These are phyloP conservation scores for Mesorhabditis spiculigera DNA, from an alignment of 2,888 invertebrate species.

Conservation along the genomic window DNA sequence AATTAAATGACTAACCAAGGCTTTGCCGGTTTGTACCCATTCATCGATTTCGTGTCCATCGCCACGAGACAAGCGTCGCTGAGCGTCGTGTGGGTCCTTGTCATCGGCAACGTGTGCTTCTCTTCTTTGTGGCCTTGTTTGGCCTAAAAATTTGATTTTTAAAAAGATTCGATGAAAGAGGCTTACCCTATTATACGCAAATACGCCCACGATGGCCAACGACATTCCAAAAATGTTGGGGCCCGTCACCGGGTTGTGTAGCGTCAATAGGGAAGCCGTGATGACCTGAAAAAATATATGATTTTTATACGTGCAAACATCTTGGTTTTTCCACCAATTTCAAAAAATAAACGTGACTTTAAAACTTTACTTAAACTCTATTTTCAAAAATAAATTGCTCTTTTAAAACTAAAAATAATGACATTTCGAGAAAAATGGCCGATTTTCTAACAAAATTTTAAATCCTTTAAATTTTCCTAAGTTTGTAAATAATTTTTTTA, in stretches of 20 bases:
- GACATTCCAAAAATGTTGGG: constrained; percentile 76
- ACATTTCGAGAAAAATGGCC: too few species aligned
- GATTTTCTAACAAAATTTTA: too few species aligned
- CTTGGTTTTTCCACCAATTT: not conserved
- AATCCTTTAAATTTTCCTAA: too few species aligned
- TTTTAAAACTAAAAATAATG: too few species aligned
- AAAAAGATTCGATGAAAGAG: not conserved
- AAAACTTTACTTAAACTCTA: too few species aligned
- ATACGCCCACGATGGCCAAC: constrained; percentile 81
- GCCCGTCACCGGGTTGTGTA: constrained; percentile 88
- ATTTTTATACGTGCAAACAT: not conserved
- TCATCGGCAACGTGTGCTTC: constrained; percentile 16
- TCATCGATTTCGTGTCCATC: constrained; percentile 16
- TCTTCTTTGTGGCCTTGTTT: constrained; percentile 21
- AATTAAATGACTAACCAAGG: too few species aligned
- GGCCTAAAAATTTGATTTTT: constrained; percentile 15
- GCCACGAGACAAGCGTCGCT: constrained; percentile 21
- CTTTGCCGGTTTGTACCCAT: not conserved
- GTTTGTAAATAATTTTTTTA: too few species aligned
- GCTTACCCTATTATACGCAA: constrained; percentile 80
- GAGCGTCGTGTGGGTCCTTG: constrained; percentile 19
- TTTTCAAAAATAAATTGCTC: too few species aligned
- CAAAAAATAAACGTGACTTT: too few species aligned
- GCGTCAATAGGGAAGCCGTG: constrained; percentile 77
- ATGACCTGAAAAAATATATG: constrained; percentile 67